Base-by-base conservation (phyloP, 2,888 invertebrate genomes). In the Cerastis rubricosa region DNA sequence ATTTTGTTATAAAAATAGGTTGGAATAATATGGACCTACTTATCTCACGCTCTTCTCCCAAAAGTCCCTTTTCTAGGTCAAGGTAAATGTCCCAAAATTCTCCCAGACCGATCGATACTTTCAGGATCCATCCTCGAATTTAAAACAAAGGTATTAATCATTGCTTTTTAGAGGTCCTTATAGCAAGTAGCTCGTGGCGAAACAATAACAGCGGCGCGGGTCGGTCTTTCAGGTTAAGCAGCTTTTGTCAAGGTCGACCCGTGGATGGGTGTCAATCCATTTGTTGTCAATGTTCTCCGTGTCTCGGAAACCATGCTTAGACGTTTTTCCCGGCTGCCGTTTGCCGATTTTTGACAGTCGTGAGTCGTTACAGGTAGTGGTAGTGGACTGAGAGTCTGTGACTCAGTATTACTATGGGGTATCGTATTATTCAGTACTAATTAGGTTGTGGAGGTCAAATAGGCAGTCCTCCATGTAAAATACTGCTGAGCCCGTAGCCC, bases 81-180 rank as follows among this genome's bases (percentile, higher is more conserved):
- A 81, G 81, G 69, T 70, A 14, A 74, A 2, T 6, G 40, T 47
- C 49, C 49, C 40, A 25, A 80, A 80, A 47, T 25, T 3, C 5
- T 63, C 19, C 19, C 22, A 29, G 40, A 51, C 35, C 4, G 14
- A 70, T 84, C 81, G 63, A 81, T 81, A 70, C 14, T 49, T 47
- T 6, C 1, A 0, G 3, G 4, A 35, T 35, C 11, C 45, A 40
- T 63, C 9, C 25, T 40, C 19, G 7, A 45, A 57, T 59, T 35
- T 59, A 51, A 45, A 63, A n/a, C 57, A 29, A 5, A 8, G 11
- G 17, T 19, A 22, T 14, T 9, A n/a, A n/a, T n/a, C n/a, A 40
- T n/a, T n/a, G n/a, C 7, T n/a, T 7, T 43, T n/a, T n/a, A 43
- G 7, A 14, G 5, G 35, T 35, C 35, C 35, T 9, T 35, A 5